A percentile compares a stretch with the other conserved stretches of the same genome.
Conservation (phyloP, 2,888 invertebrate genomes). For the Zeuzera pyrina region DNA sequence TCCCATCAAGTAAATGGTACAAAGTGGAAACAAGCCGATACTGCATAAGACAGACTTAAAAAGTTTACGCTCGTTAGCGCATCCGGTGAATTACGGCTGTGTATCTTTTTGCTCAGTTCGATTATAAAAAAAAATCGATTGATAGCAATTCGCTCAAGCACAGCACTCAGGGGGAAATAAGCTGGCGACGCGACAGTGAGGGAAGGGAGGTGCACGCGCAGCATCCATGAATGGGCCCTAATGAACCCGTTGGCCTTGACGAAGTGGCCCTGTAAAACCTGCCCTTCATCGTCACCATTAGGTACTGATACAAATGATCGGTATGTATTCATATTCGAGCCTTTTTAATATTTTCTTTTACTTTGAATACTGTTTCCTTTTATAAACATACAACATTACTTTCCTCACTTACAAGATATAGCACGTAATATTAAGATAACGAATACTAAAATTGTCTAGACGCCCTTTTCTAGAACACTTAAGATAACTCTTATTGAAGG, state of each 20-base stretch:
- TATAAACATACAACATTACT: too few species aligned
- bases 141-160: constrained; percentile 54
- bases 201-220: constrained; percentile 38
- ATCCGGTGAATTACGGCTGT: constrained; percentile 67
- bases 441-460: too few species aligned
- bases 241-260: constrained; percentile 69
- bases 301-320: constrained; percentile 11
- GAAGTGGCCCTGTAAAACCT: constrained; percentile 38
- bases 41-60: constrained; percentile 44
- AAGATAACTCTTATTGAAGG: too few species aligned
- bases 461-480: too few species aligned
- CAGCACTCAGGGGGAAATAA: constrained; percentile 57
- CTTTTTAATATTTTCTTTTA: constrained; percentile 1
- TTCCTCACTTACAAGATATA: too few species aligned
- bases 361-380: background rate
- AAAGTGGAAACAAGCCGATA: constrained; percentile 57
- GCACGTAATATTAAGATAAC: too few species aligned
- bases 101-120: constrained; percentile 49
- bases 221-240: constrained; percentile 69
- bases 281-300: constrained; percentile 16
- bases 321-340: constrained; percentile 8
- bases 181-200: constrained; percentile 43
- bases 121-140: constrained; percentile 55
- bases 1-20: too few species aligned
- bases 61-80: constrained; percentile 66